These are phyloP conservation scores for Triplophysa tibetana DNA, from an alignment of 2,113 vertebrate species.

Conservation along the genomic window DNA sequence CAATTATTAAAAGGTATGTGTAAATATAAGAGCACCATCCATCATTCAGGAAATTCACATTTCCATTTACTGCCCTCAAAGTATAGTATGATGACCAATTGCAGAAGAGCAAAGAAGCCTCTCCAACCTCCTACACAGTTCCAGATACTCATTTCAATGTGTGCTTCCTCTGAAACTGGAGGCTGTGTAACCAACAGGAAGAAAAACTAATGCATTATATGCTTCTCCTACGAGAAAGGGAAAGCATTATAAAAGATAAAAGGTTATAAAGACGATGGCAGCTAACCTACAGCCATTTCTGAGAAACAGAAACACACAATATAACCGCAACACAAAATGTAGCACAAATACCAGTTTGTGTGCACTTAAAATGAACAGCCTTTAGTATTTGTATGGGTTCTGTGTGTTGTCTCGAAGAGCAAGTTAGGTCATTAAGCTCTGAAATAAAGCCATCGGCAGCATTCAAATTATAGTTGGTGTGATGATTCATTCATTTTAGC, in stretches of 20 bases:
- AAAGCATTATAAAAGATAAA: conserved; percentile 13
- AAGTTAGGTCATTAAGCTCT: background rate
- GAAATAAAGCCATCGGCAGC: background rate
- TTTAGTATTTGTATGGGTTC: background rate
- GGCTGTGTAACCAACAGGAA: conserved; percentile 14
- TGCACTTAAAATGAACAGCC: too few relatives aligned
- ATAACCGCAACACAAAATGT: background rate
- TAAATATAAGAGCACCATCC: background rate
- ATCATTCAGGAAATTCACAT: background rate
- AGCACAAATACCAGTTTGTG: background rate
- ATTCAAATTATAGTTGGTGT: background rate
- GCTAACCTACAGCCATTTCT: conserved; percentile 9
- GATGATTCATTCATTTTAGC: background rate
- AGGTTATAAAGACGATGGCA: conserved; percentile 3
- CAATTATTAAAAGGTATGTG: background rate
- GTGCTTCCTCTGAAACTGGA: conserved; percentile 25
- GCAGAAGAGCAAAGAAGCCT: conserved; percentile 16
- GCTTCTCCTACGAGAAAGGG: conserved; percentile 12
- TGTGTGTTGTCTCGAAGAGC: background rate
- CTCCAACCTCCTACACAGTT: conserved; percentile 20
- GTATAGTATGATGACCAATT: conserved; percentile 34
- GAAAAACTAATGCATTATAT: conserved; percentile 17
- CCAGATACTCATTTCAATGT: conserved; percentile 35
- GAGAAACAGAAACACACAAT: background rate
- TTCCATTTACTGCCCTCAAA: background rate